Evolutionary conservation across 2,113 vertebrate genomes (phyloP).

Genomic region (Toxostoma redivivum): DNA sequence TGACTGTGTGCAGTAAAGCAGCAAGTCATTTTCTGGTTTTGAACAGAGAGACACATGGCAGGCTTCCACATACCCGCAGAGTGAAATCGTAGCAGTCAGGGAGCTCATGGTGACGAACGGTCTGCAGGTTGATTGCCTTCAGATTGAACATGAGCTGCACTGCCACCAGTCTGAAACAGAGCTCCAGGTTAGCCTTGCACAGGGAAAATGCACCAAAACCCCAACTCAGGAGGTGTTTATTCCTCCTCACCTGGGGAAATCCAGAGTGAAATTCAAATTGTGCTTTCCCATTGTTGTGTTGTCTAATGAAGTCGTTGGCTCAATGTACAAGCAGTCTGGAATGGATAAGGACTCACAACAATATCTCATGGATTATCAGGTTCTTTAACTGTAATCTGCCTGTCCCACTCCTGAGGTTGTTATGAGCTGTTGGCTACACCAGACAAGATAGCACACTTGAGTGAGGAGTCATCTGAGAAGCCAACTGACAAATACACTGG

Average conservation of each 20-base stretch:
- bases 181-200: not conserved
- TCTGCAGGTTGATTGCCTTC: slow-evolving; percentile 95
- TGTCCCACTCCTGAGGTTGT: not conserved
- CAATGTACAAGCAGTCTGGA: slow-evolving; percentile 86
- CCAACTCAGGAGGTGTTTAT: not conserved
- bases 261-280: slow-evolving; percentile 81
- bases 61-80: slow-evolving; percentile 73
- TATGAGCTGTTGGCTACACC: not conserved
- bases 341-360: slow-evolving; percentile 31
- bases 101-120: slow-evolving; percentile 87
- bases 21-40: not conserved
- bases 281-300: slow-evolving; percentile 43
- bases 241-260: slow-evolving; percentile 87
- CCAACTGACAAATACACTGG: not conserved
- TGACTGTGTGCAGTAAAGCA: not conserved
- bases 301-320: slow-evolving; percentile 59
- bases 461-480: not conserved
- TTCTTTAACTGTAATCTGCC: slow-evolving; percentile 19
- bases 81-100: slow-evolving; percentile 93
- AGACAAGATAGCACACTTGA: not conserved
- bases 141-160: slow-evolving; percentile 85
- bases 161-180: slow-evolving; percentile 80
- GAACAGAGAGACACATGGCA: not conserved
- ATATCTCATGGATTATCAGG: not conserved
- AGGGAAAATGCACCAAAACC: not conserved